Percentiles rank a stretch among this genome's conserved stretches.
phyloP scores from a whole-genome alignment of 2,888 invertebrate genomes.

The Hyalella azteca region DNA sequence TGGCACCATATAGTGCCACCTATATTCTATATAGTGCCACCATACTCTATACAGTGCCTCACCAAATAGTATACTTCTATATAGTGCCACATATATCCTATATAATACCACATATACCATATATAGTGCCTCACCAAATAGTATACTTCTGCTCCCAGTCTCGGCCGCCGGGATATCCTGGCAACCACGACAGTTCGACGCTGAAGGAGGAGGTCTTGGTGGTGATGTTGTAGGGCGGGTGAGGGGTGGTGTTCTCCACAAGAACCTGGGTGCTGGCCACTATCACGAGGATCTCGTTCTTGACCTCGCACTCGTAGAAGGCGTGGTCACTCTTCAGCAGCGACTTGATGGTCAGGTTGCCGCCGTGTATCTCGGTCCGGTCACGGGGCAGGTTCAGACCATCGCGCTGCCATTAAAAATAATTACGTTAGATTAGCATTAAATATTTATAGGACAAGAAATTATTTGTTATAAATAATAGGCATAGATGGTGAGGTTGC shows the following conservation, averaged over 20 bases:
- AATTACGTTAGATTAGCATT: too few species aligned
- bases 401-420: slow-evolving; percentile 73
- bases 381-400: slow-evolving; percentile 81
- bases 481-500: slow-evolving; percentile 92
- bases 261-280: slow-evolving; percentile 67
- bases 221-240: slow-evolving; percentile 94
- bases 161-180: slow-evolving; percentile 92
- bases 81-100: too few species aligned
- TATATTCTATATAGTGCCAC: too few species aligned
- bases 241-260: slow-evolving; percentile 93
- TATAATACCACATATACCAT: too few species aligned
- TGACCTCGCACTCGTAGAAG: slow-evolving; percentile 85
- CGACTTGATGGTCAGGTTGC: slow-evolving; percentile 89
- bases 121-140: slow-evolving; percentile 79
- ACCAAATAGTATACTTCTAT: too few species aligned
- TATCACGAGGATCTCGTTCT: slow-evolving; percentile 54
- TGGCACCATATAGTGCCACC: too few species aligned
- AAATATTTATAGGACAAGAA: too few species aligned
- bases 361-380: slow-evolving; percentile 78
- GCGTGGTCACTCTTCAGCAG: slow-evolving; percentile 89
- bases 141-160: slow-evolving; percentile 95
- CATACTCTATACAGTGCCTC: too few species aligned
- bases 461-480: too few species aligned
- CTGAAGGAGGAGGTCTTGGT: slow-evolving; percentile 88
- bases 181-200: slow-evolving; percentile 89